phyloP scores from a whole-genome alignment of 2,888 invertebrate species.

The Spilarctia lutea region DNA sequence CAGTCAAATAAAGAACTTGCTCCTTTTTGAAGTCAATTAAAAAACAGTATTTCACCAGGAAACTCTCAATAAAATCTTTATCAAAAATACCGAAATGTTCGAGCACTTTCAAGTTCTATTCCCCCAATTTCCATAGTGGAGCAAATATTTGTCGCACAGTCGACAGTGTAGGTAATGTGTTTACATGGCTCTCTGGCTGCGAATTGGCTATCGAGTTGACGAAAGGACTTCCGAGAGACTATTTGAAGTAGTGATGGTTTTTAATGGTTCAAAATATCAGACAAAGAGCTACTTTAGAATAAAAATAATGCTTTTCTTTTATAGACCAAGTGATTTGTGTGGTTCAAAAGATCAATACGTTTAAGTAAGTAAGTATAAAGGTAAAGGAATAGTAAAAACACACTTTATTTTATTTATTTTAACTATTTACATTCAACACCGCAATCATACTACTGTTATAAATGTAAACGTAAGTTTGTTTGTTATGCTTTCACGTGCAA shows the following conservation, averaged over 20 bases:
- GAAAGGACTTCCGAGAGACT: constrained; percentile 48
- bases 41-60: neutral
- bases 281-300: constrained; percentile 19
- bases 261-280: constrained; percentile 48
- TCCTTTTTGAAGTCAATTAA: too few species aligned
- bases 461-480: too few species aligned
- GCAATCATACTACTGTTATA: too few species aligned
- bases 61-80: constrained; percentile 7
- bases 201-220: constrained; percentile 64
- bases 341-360: neutral
- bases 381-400: neutral
- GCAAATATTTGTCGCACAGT: constrained; percentile 43
- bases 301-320: constrained; percentile 19
- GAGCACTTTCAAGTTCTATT: constrained; percentile 4
- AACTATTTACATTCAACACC: too few species aligned
- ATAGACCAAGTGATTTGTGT: neutral
- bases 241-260: constrained; percentile 58
- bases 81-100: constrained; percentile 5
- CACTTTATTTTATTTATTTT: neutral
- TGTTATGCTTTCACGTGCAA: too few species aligned
- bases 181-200: constrained; percentile 58
- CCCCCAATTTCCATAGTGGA: constrained; percentile 15
- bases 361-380: neutral
- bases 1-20: too few species aligned
- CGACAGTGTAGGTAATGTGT: constrained; percentile 66